Evolutionary conservation across 2,888 invertebrate species (phyloP).

Genomic region (Sesia bembeciformis): DNA sequence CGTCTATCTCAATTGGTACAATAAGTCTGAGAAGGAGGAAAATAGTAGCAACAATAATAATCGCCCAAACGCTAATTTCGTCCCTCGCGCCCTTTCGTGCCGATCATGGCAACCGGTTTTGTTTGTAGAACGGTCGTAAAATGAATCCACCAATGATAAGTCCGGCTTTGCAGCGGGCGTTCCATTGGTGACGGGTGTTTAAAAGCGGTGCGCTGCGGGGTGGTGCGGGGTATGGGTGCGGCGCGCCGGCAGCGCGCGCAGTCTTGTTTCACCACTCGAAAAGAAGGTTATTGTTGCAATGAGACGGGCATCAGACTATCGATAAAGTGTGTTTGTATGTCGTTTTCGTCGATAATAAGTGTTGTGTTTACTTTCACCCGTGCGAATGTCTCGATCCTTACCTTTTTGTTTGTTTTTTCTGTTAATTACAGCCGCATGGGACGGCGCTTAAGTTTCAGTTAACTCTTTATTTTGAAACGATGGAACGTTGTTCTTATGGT

Average conservation of each 20-base stretch:
- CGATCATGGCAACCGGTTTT: conserved; percentile 67
- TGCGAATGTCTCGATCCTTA: conserved; percentile 72
- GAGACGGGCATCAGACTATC: conserved; percentile 66
- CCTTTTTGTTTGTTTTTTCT: conserved; percentile 66
- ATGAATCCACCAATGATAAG: conserved; percentile 44
- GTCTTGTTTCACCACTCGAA: conserved; percentile 66
- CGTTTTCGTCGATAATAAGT: conserved; percentile 73
- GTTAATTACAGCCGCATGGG: conserved; percentile 68
- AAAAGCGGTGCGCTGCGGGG: conserved; percentile 33
- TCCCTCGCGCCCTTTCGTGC: conserved; percentile 65
- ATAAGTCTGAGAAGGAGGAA: conserved; percentile 32
- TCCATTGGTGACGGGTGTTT: conserved; percentile 55
- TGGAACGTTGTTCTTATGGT: conserved; percentile 87
- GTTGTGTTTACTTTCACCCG: conserved; percentile 73
- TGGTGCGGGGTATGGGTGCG: conserved; percentile 51
- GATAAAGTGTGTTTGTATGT: conserved; percentile 75
- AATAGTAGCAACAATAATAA: conserved; percentile 38
- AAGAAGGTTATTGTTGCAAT: conserved; percentile 69
- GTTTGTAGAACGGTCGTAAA: conserved; percentile 65
- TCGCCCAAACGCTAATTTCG: conserved; percentile 44
- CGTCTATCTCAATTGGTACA: not conserved
- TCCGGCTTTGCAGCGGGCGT: conserved; percentile 42
- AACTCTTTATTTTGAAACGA: conserved; percentile 77
- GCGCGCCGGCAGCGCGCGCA: conserved; percentile 45
- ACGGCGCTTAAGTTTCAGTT: conserved; percentile 72